These are phyloP conservation scores for Ladona fulva DNA, from an alignment of 1,140 invertebrate genomes.

Conservation along the genomic window DNA sequence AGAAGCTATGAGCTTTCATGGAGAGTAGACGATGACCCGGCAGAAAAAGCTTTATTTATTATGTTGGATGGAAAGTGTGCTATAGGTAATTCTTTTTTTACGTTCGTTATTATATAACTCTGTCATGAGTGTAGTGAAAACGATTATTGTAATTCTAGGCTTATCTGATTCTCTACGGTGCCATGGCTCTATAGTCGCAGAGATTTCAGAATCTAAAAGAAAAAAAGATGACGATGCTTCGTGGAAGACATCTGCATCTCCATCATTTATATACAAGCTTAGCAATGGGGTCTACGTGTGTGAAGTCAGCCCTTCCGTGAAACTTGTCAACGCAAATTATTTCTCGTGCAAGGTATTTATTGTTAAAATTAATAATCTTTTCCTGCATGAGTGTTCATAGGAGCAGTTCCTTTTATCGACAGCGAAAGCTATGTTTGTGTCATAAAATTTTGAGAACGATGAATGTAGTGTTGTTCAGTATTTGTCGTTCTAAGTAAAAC, in stretches of 20 bases:
- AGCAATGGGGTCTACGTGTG: background rate
- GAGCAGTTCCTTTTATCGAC: too few relatives aligned
- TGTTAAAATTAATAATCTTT: too few relatives aligned
- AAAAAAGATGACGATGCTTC: background rate
- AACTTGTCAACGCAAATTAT: background rate
- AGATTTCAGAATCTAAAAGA: background rate
- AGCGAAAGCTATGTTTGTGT: too few relatives aligned
- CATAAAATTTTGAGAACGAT: too few relatives aligned
- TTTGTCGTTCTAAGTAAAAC: too few relatives aligned
- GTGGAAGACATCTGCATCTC: background rate
- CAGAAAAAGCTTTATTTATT: background rate
- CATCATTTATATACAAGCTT: background rate
- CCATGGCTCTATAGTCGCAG: background rate
- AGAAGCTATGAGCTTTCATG: background rate
- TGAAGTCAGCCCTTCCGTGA: background rate
- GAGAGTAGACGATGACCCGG: background rate
- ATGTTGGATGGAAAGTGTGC: background rate
- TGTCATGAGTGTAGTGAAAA: too few relatives aligned
- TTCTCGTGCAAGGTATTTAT: background rate
- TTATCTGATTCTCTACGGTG: too few relatives aligned
- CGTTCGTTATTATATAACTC: too few relatives aligned
- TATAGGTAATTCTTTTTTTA: background rate
- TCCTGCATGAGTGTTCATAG: too few relatives aligned
- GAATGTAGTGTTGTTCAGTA: too few relatives aligned
- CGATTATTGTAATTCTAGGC: too few relatives aligned